Conservation (phyloP, 1,140 invertebrate genomes). For the Whitmania pigra region DNA sequence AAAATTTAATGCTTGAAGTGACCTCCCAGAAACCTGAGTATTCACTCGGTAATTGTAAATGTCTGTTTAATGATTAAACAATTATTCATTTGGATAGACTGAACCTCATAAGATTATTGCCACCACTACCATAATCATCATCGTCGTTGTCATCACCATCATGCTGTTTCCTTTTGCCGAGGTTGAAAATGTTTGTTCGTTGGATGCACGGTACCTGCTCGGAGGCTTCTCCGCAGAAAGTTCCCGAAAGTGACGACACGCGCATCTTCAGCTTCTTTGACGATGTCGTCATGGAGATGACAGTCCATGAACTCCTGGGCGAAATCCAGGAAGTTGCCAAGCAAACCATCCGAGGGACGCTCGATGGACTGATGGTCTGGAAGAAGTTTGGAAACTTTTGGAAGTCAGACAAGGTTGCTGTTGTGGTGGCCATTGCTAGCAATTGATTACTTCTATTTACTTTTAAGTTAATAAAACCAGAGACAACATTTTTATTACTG, state of each 20-base stretch:
- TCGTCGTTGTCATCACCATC: too few species aligned
- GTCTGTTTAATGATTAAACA: too few species aligned
- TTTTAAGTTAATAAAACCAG: too few species aligned
- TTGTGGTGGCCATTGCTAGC: neutral
- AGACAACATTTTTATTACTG: too few species aligned
- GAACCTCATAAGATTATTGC: too few species aligned
- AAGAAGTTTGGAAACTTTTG: conserved; percentile 64
- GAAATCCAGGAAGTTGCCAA: conserved; percentile 55
- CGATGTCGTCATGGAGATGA: conserved; percentile 55
- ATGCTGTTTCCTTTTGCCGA: conserved; percentile 30
- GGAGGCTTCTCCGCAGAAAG: conserved; percentile 51
- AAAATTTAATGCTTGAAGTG: too few species aligned
- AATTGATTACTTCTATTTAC: neutral
- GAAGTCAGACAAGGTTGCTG: conserved; percentile 59
- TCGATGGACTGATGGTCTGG: conserved; percentile 59
- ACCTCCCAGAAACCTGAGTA: too few species aligned
- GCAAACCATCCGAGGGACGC: conserved; percentile 50
- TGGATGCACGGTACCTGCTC: conserved; percentile 74
- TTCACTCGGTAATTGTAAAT: neutral
- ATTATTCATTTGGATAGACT: neutral
- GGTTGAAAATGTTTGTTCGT: conserved; percentile 59
- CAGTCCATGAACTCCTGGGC: conserved; percentile 55
- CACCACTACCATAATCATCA: too few species aligned
- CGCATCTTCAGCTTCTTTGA: conserved; percentile 60
- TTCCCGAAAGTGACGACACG: conserved; percentile 46